A percentile compares a stretch with the other conserved stretches of the same genome.
phyloP scores from a whole-genome alignment of 2,113 vertebrate genomes.

The Connochaetes taurinus region DNA sequence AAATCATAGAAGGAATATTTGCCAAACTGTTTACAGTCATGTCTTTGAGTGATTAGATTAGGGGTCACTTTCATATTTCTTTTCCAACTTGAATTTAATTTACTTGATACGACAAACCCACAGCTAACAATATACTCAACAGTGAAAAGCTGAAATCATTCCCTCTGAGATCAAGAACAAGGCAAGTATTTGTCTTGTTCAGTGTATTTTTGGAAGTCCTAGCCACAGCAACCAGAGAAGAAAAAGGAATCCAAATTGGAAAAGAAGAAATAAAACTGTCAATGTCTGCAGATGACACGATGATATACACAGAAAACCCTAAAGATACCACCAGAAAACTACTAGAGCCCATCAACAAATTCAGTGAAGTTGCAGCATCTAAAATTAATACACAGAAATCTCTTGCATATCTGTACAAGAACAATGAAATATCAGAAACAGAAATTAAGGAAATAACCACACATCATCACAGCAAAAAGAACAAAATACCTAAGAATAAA shows the following conservation, averaged over 20 bases:
- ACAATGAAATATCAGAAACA: neutral
- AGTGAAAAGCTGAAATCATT: neutral
- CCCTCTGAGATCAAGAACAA: neutral
- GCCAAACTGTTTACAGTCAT: no score
- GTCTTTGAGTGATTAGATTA: neutral
- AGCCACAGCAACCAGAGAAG: neutral
- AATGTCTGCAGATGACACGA: neutral
- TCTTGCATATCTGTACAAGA: neutral
- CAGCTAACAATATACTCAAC: neutral
- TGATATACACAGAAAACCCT: neutral
- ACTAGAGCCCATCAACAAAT: neutral
- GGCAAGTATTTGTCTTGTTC: neutral
- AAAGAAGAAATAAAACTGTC: neutral
- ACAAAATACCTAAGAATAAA: neutral
- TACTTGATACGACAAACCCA: neutral
- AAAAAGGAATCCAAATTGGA: neutral
- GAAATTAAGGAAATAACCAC: neutral
- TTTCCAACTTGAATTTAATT: neutral
- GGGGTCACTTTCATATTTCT: neutral
- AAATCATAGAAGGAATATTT: neutral
- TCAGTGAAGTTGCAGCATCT: neutral
- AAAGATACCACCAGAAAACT: neutral
- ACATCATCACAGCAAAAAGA: neutral
- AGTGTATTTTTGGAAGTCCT: neutral
- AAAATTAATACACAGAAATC: neutral